Evolutionary conservation across 2,797 vertebrate genomes (phyloP).

Genomic region (Staurois parvus): DNA sequence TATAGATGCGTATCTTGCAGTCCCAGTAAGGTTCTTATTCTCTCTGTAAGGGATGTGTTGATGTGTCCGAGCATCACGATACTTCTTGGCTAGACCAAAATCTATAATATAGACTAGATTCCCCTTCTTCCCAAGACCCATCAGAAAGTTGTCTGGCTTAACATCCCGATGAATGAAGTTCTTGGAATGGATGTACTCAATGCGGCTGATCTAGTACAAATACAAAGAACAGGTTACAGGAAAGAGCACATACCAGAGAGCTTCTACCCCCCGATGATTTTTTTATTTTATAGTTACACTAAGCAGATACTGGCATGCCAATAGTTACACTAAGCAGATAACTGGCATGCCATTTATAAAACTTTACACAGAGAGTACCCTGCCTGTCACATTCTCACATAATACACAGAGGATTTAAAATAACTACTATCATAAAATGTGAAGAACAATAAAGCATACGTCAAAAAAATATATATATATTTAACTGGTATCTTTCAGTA

Average conservation of each 20-base stretch:
- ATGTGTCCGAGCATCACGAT: slow-evolving; percentile 94
- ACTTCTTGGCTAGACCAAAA: slow-evolving; percentile 96
- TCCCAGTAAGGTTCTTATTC: slow-evolving; percentile 98
- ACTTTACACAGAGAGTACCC: too few species aligned
- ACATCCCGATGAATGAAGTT: slow-evolving; percentile 97
- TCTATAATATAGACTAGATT: slow-evolving; percentile 98
- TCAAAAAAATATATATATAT: too few species aligned
- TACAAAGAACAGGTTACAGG: neutral
- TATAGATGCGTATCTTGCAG: slow-evolving; percentile 95
- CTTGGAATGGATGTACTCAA: slow-evolving; percentile 98
- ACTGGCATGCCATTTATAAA: neutral
- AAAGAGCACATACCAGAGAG: neutral
- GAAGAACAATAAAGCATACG: too few species aligned
- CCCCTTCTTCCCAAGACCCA: slow-evolving; percentile 96
- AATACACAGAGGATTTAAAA: too few species aligned
- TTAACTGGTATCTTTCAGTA: too few species aligned
- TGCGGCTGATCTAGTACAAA: slow-evolving; percentile 88
- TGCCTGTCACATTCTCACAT: neutral
- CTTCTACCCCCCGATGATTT: neutral
- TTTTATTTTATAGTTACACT: neutral
- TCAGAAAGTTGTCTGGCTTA: slow-evolving; percentile 96
- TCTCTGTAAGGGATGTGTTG: slow-evolving; percentile 98
- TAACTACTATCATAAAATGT: too few species aligned
- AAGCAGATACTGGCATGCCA: neutral
- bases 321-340: neutral